phyloP scores from a whole-genome alignment of 2,888 invertebrate genomes.

The Iselma pallidipennis region DNA sequence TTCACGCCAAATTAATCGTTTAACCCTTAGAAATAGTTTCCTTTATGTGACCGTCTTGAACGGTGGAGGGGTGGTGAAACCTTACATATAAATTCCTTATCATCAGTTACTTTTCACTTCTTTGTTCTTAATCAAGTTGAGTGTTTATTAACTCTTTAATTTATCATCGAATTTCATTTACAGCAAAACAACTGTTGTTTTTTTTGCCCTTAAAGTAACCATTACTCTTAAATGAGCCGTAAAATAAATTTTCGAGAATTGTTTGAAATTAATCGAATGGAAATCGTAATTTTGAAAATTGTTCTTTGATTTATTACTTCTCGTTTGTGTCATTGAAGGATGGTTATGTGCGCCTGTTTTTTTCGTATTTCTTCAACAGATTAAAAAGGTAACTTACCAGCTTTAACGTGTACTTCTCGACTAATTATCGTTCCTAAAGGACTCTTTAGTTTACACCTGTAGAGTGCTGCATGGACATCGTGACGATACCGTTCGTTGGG shows the following conservation, averaged over 20 bases:
- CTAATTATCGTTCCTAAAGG: constrained; percentile 78
- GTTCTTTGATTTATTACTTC: neutral
- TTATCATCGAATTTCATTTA: constrained; percentile 7
- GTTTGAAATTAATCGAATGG: neutral
- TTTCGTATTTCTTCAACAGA: neutral
- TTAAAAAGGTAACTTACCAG: constrained; percentile 67
- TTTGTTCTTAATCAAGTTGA: neutral
- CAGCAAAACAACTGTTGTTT: no score
- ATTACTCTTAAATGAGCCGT: constrained; percentile 4
- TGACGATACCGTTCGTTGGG: constrained; percentile 78
- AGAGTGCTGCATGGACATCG: constrained; percentile 83
- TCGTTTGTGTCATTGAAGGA: neutral
- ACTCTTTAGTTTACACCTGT: constrained; percentile 73
- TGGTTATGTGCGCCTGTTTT: neutral
- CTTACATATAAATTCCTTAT: neutral
- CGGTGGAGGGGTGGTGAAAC: neutral
- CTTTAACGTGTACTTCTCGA: constrained; percentile 83
- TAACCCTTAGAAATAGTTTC: constrained; percentile 36
- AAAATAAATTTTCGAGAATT: constrained; percentile 8
- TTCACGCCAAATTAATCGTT: constrained; percentile 44
- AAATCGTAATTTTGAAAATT: neutral
- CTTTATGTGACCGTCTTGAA: constrained; percentile 35
- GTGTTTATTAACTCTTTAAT: neutral
- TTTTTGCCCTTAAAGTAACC: no score
- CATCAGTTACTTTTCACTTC: neutral